Conservation (phyloP, 30 jellyfish, hydroid and myxozoan genomes). For the Turritopsis dohrnii region DNA sequence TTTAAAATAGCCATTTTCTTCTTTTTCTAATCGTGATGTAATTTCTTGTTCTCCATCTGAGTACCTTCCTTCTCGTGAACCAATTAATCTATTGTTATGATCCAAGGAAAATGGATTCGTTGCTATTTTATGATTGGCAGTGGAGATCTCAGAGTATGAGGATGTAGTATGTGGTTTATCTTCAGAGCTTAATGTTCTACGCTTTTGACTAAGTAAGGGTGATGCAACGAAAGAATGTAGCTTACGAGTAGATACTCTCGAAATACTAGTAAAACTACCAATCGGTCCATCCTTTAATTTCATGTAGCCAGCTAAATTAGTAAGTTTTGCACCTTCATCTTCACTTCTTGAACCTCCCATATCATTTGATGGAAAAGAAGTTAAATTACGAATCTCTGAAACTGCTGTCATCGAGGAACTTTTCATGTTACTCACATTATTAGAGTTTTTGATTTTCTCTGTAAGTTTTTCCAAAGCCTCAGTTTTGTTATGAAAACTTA, state of each 20-base stretch:
- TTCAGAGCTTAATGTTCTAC: slow-evolving; percentile 22
- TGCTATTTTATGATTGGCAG: neutral
- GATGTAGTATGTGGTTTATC: slow-evolving; percentile 4
- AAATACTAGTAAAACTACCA: slow-evolving; percentile 34
- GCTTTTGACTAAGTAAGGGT: neutral
- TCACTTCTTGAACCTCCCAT: slow-evolving; percentile 37
- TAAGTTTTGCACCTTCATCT: slow-evolving; percentile 14
- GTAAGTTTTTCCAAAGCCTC: slow-evolving; percentile 17
- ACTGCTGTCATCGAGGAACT: slow-evolving; percentile 41
- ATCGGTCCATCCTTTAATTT: slow-evolving; percentile 21
- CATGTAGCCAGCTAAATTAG: neutral
- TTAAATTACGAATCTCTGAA: slow-evolving; percentile 16
- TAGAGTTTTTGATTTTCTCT: neutral
- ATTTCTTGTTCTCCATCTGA: slow-evolving; percentile 90
- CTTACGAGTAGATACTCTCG: slow-evolving; percentile 23
- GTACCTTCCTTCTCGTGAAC: slow-evolving; percentile 32
- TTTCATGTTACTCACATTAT: slow-evolving; percentile 16
- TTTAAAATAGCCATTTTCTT: slow-evolving; percentile 41
- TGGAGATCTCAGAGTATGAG: slow-evolving; percentile 20
- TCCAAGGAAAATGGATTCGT: slow-evolving; percentile 14
- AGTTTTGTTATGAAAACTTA: neutral
- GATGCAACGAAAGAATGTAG: neutral
- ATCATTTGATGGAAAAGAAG: slow-evolving; percentile 15
- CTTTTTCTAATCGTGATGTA: slow-evolving; percentile 66
- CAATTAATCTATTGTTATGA: neutral